These are phyloP conservation scores for Stenoptilia bipunctidactyla DNA, from an alignment of 2,888 invertebrate genomes.

Conservation along the genomic window DNA sequence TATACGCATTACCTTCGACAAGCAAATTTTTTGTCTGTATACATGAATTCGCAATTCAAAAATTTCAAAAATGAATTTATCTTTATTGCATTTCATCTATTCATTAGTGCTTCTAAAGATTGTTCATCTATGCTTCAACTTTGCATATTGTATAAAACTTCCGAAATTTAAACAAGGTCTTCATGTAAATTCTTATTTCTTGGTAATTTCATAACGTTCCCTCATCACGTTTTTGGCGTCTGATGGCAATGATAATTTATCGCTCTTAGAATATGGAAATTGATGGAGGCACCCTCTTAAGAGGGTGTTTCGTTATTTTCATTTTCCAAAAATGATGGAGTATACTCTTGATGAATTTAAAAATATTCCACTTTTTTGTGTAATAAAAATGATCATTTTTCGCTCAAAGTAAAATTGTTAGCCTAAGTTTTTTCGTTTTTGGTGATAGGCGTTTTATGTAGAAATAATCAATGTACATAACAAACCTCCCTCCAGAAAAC, in stretches of 20 bases:
- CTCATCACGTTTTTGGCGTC: conserved; percentile 22
- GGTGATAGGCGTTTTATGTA: not conserved
- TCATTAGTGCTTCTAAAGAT: too few relatives aligned
- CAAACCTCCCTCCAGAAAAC: conserved; percentile 54
- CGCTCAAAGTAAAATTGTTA: not conserved
- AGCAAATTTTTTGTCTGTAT: too few relatives aligned
- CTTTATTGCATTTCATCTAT: too few relatives aligned
- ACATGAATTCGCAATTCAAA: too few relatives aligned
- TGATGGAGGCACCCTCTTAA: conserved; percentile 27
- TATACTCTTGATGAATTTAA: too few relatives aligned
- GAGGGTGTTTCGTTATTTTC: conserved; percentile 41
- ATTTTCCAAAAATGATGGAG: conserved; percentile 23
- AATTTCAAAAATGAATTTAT: too few relatives aligned
- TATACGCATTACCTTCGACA: conserved; percentile 30
- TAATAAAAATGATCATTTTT: not conserved
- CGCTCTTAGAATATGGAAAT: conserved; percentile 50
- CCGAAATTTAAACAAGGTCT: too few relatives aligned
- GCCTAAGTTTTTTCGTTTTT: not conserved
- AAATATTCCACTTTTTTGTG: not conserved
- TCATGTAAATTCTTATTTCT: not conserved
- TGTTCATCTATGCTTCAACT: too few relatives aligned
- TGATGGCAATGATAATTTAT: conserved; percentile 42
- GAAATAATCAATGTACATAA: conserved; percentile 13
- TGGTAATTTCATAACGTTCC: not conserved
- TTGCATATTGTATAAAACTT: too few relatives aligned